phyloP scores from a whole-genome alignment of 37 sponge, comb jelly and placozoan species.

The Hormiphora californensis region DNA sequence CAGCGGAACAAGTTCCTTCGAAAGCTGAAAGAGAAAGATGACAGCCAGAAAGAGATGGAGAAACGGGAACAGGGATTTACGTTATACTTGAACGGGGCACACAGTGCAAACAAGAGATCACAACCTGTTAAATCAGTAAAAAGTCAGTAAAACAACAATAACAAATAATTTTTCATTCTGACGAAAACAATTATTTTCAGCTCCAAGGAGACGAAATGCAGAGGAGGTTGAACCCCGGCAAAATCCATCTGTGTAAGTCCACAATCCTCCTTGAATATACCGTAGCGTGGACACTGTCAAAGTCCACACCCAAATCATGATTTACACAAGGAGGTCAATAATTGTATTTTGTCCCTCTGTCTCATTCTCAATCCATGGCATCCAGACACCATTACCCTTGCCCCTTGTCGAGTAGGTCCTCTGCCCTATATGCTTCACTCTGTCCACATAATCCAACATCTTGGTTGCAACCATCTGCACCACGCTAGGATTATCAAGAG shows the following conservation, averaged over 20 bases:
- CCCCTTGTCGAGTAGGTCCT: not conserved
- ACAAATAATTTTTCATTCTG: not conserved
- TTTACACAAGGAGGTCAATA: too few relatives aligned
- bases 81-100: slow-evolving; percentile 90
- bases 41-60: slow-evolving; percentile 64
- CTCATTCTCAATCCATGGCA: not conserved
- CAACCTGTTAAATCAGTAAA: slow-evolving; percentile 11
- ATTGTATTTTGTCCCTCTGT: too few relatives aligned
- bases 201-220: not conserved
- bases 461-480: not conserved
- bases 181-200: slow-evolving; percentile 2
- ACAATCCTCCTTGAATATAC: not conserved
- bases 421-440: not conserved
- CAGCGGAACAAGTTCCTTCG: slow-evolving; percentile 60
- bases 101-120: slow-evolving; percentile 28
- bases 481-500: not conserved
- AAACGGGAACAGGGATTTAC: slow-evolving; percentile 87
- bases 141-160: not conserved
- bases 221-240: not conserved
- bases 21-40: slow-evolving; percentile 69
- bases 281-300: too few relatives aligned
- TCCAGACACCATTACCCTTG: slow-evolving; percentile 8
- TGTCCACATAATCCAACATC: not conserved
- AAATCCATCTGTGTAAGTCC: not conserved
- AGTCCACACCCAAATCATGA: too few relatives aligned